These are phyloP conservation scores for Melinaea menophilus DNA, from an alignment of 2,888 invertebrate genomes.

Conservation along the genomic window DNA sequence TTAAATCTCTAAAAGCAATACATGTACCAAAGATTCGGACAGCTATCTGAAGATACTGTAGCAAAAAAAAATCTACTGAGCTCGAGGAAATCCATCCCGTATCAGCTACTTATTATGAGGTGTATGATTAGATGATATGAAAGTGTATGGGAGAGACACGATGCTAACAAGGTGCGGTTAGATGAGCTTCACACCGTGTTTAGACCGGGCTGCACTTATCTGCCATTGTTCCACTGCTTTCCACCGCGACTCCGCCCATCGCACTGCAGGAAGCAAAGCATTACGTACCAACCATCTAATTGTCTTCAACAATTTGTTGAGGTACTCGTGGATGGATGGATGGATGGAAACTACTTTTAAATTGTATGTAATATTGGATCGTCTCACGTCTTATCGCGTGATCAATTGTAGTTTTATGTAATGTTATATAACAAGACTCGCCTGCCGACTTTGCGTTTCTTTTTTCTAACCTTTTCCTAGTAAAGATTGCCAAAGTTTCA, in stretches of 20 bases:
- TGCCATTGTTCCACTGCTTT: slow-evolving; percentile 46
- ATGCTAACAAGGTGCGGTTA: slow-evolving; percentile 12
- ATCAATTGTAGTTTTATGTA: neutral
- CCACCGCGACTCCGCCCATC: slow-evolving; percentile 52
- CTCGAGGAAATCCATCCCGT: too few species aligned
- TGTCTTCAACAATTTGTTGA: slow-evolving; percentile 42
- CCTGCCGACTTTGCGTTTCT: too few species aligned
- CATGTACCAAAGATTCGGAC: too few species aligned
- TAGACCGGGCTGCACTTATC: slow-evolving; percentile 33
- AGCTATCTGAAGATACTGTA: too few species aligned
- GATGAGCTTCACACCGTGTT: slow-evolving; percentile 34
- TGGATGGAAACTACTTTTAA: slow-evolving; percentile 28
- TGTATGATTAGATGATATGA: too few species aligned
- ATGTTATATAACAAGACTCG: neutral
- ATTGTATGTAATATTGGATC: slow-evolving; percentile 28
- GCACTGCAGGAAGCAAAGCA: slow-evolving; percentile 53
- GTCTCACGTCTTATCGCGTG: neutral
- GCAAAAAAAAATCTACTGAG: too few species aligned
- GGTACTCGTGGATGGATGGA: slow-evolving; percentile 24
- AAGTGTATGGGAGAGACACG: slow-evolving; percentile 16
- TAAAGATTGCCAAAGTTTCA: too few species aligned
- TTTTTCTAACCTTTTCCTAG: too few species aligned
- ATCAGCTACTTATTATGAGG: too few species aligned
- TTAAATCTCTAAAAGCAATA: too few species aligned
- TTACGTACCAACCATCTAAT: slow-evolving; percentile 59